These are phyloP conservation scores for Xiphydria camelus DNA, from an alignment of 2,888 invertebrate genomes.

Conservation along the genomic window DNA sequence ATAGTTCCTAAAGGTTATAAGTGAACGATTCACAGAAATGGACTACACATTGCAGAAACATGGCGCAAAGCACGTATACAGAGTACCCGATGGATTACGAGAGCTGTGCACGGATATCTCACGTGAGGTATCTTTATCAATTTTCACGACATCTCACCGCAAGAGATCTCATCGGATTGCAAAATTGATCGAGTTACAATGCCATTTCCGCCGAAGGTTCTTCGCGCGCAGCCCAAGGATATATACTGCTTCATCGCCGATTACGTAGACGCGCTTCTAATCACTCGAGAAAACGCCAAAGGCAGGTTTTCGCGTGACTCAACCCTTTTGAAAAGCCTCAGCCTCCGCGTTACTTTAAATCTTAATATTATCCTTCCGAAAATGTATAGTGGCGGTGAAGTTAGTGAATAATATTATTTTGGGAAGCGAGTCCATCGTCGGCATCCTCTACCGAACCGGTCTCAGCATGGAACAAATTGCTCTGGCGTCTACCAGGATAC, in stretches of 20 bases:
- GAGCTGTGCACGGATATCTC: slow-evolving; percentile 75
- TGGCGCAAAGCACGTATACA: slow-evolving; percentile 59
- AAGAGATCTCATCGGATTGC: no score
- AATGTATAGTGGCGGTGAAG: slow-evolving; percentile 41
- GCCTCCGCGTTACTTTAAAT: not conserved
- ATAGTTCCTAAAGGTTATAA: no score
- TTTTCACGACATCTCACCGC: slow-evolving; percentile 1
- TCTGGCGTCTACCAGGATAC: slow-evolving; percentile 40
- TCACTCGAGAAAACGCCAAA: slow-evolving; percentile 65
- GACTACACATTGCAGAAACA: slow-evolving; percentile 41
- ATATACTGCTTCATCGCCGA: slow-evolving; percentile 70
- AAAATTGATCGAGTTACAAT: no score
- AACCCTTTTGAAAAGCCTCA: no score
- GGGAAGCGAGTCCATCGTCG: slow-evolving; percentile 43
- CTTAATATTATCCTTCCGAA: slow-evolving; percentile 7
- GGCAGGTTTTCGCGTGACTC: slow-evolving; percentile 34
- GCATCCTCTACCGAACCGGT: slow-evolving; percentile 39
- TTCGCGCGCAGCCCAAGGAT: slow-evolving; percentile 69
- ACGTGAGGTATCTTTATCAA: slow-evolving; percentile 71
- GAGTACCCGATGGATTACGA: slow-evolving; percentile 68
- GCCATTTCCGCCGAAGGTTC: slow-evolving; percentile 59
- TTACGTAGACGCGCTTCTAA: slow-evolving; percentile 68
- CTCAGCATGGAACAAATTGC: slow-evolving; percentile 44
- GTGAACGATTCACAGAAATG: slow-evolving; percentile 27
- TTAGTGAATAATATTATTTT: slow-evolving; percentile 43